Base-by-base conservation (phyloP, 2,797 vertebrate genomes). In the Picus viridis region DNA sequence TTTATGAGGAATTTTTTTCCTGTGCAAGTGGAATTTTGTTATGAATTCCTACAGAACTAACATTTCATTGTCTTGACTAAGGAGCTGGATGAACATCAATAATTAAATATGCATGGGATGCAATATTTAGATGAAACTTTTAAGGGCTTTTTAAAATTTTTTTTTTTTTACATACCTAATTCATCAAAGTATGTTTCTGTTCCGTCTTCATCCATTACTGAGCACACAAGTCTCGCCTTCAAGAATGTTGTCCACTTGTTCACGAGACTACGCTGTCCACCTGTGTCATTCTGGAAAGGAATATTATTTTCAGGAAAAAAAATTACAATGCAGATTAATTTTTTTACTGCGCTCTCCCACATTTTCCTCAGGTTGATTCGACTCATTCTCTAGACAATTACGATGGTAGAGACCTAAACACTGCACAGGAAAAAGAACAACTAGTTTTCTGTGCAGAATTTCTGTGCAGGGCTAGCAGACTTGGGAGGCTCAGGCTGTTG, bases 181-280 rank as follows among this genome's bases (percentile, higher is more conserved):
- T 99, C 99, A 92, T 99, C 99, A 91, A 99, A 99, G 90, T 99
- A 98, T 0, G 99, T 99, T 95, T 99, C 99, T 0, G 99, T 99
- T 79, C 99, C 99, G 51, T 99, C 99, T 76, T 98, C 98, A 88
- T 99, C 99, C 95, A 99, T 98, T 29, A 99, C 99, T 0, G 99
- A 99, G 88, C 99, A 99, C 67, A 99, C 99, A 95, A 99, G 98
- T 86, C 99, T 97, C 11, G 99, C 99, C 95, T 99, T 99, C 43
- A 99, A 97, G 97, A 99, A 99, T 3, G 99, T 99, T 54, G 99
- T 99, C 99, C 99, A 99, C 83, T 99, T 99, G 97, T 99, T 99
- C 75, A 99, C 99, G 3, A 99, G 98, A 93, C 99, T 99, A 32
- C 99, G 98, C 91, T 99, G 99, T 34, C 99, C 99, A 32, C 99